Conservation (phyloP, 2,797 vertebrate genomes). For the Diplodus sargus region DNA sequence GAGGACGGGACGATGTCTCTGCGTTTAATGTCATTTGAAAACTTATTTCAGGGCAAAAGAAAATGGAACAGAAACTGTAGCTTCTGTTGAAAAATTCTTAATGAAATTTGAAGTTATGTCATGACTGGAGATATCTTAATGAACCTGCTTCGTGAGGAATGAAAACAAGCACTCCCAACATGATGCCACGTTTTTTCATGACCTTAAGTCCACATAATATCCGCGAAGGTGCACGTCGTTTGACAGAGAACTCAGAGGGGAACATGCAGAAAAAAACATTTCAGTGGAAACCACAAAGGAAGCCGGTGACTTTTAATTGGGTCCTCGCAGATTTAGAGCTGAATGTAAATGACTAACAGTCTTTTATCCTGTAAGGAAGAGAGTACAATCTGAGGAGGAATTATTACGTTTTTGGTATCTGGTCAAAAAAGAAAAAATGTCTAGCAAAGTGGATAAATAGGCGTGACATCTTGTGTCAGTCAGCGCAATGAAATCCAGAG, state of each 20-base stretch:
- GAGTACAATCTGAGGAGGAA: background rate
- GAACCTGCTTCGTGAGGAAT: constrained; percentile 4
- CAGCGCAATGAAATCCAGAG: constrained; percentile 15
- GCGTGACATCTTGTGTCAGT: background rate
- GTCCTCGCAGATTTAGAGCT: background rate
- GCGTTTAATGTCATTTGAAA: background rate
- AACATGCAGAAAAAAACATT: background rate
- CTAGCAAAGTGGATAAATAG: background rate
- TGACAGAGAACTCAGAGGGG: background rate
- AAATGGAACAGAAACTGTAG: background rate
- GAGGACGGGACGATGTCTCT: background rate
- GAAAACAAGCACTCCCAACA: constrained; percentile 28
- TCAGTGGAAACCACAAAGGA: background rate
- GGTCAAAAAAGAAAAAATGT: background rate
- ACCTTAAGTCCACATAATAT: background rate
- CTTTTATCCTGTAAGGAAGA: background rate
- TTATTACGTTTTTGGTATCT: background rate
- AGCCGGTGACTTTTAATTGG: background rate
- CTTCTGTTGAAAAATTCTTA: background rate
- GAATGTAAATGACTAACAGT: background rate
- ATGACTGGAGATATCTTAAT: background rate
- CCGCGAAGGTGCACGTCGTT: background rate
- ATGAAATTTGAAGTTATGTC: background rate
- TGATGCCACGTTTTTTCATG: background rate
- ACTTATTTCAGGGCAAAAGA: background rate